Evolutionary conservation across 2,113 vertebrate species (phyloP).

Genomic region (Crotalus helleri): DNA sequence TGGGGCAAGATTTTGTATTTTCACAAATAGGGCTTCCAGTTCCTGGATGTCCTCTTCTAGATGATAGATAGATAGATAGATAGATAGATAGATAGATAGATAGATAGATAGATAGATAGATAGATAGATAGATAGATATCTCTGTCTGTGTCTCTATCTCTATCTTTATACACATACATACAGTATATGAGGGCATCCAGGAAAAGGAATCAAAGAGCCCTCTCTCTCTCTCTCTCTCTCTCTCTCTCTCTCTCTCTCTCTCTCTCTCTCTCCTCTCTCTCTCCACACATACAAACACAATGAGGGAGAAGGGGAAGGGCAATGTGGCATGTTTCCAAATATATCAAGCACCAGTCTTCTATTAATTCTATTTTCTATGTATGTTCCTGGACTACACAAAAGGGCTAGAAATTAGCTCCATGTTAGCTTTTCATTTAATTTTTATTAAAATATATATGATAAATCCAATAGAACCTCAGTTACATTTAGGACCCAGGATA

Average conservation of each 20-base stretch:
- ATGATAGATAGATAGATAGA: no score
- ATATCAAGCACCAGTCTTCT: background rate
- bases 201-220: background rate
- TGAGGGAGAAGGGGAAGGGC: background rate
- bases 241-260: no score
- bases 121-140: no score
- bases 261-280: no score
- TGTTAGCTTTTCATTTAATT: background rate
- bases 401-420: background rate
- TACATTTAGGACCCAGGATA: background rate
- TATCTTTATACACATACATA: no score
- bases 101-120: no score
- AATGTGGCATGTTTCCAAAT: background rate
- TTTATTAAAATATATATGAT: background rate
- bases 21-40: background rate
- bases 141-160: no score
- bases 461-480: background rate
- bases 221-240: no score
- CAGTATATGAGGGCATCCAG: background rate
- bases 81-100: no score
- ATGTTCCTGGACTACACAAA: background rate
- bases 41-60: background rate
- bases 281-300: no score
- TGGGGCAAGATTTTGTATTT: background rate
- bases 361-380: background rate